These are phyloP conservation scores for Parotia lawesii DNA, from an alignment of 2,113 vertebrate genomes.

Conservation along the genomic window DNA sequence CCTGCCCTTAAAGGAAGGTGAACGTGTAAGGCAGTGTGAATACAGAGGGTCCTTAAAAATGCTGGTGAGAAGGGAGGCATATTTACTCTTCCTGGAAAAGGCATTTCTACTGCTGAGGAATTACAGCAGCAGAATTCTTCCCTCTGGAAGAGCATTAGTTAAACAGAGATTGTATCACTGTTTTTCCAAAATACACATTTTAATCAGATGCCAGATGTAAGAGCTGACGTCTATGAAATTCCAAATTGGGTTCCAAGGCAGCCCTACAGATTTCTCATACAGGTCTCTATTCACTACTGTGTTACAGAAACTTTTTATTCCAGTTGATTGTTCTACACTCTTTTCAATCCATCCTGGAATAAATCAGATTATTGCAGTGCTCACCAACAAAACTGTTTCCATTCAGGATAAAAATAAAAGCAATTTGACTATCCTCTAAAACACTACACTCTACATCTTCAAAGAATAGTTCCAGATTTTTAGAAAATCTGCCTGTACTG, in stretches of 20 bases:
- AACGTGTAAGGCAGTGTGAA: not conserved
- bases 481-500: not conserved
- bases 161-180: not conserved
- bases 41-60: not conserved
- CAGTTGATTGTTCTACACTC: not conserved
- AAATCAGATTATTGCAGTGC: not conserved
- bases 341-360: not conserved
- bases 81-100: not conserved
- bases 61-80: not conserved
- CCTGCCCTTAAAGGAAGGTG: not conserved
- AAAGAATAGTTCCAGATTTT: not conserved
- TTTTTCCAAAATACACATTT: not conserved
- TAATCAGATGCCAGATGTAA: not conserved
- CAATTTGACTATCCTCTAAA: not conserved
- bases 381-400: not conserved
- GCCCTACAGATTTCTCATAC: not conserved
- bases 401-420: not conserved
- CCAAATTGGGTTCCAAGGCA: not conserved
- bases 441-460: not conserved
- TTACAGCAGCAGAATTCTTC: not conserved
- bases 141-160: not conserved
- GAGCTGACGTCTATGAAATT: not conserved
- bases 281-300: not conserved
- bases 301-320: not conserved
- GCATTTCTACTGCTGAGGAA: not conserved